Percentiles rank a stretch among this genome's conserved stretches.
Conservation (phyloP, 2,888 invertebrate species). For the Eledona agricola region DNA sequence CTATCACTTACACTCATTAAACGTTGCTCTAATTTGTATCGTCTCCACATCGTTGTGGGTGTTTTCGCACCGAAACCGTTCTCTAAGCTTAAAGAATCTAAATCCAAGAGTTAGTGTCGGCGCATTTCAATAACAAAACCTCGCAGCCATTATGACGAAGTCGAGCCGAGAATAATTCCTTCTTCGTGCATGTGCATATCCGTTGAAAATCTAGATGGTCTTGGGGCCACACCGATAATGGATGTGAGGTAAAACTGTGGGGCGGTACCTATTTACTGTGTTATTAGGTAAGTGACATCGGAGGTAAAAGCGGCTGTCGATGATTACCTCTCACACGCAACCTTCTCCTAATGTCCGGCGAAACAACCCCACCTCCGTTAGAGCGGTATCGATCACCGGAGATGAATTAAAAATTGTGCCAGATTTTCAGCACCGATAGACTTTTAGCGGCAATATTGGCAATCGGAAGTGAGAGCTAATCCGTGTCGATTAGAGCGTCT, state of each 20-base stretch:
- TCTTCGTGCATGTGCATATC: constrained; percentile 31
- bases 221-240: constrained; percentile 25
- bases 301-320: constrained; percentile 35
- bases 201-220: constrained; percentile 33
- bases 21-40: too few relatives aligned
- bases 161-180: constrained; percentile 21
- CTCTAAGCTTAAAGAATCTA: too few relatives aligned
- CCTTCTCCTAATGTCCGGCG: constrained; percentile 33
- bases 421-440: constrained; percentile 1
- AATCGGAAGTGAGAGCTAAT: constrained; percentile 11
- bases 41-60: too few relatives aligned
- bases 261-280: constrained; percentile 31
- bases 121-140: constrained; percentile 25
- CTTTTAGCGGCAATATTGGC: constrained; percentile 1
- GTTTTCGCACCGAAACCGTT: too few relatives aligned
- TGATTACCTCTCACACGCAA: constrained; percentile 38
- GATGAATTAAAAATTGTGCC: not conserved
- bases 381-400: constrained; percentile 11
- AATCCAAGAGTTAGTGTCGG: too few relatives aligned
- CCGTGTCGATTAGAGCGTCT: constrained; percentile 7
- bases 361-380: constrained; percentile 1
- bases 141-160: constrained; percentile 5
- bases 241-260: constrained; percentile 35
- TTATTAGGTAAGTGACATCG: constrained; percentile 36
- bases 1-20: too few relatives aligned